Conservation (phyloP, 2,113 vertebrate genomes). For the Cyphomyrus discorhynchus region DNA sequence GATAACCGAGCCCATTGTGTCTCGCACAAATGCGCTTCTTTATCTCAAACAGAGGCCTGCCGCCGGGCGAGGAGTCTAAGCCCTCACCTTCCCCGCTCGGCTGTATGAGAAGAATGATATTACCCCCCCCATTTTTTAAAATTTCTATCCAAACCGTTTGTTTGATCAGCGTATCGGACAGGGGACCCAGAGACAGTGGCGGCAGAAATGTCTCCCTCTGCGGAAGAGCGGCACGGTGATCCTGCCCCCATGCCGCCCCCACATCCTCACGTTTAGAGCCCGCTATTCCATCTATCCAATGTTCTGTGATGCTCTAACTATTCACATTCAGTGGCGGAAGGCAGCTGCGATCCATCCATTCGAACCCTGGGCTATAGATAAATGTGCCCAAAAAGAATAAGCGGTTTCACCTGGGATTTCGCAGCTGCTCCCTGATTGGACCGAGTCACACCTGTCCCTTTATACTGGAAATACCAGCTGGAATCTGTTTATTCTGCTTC, state of each 20-base stretch:
- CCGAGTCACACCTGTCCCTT: not conserved
- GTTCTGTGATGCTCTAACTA: not conserved
- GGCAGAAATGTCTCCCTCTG: slow-evolving; percentile 6
- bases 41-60: slow-evolving; percentile 29
- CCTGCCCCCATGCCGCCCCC: not conserved
- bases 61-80: slow-evolving; percentile 23
- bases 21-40: slow-evolving; percentile 34
- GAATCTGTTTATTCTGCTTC: slow-evolving; percentile 1
- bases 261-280: not conserved
- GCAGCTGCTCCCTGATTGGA: not conserved
- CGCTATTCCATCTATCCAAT: not conserved
- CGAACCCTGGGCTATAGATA: not conserved
- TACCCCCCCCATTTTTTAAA: not conserved
- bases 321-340: not conserved
- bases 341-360: not conserved
- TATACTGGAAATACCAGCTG: not conserved
- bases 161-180: not conserved
- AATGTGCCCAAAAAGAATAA: not conserved
- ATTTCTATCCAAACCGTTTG: not conserved
- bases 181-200: slow-evolving; percentile 12
- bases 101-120: slow-evolving; percentile 22
- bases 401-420: not conserved
- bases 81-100: slow-evolving; percentile 21
- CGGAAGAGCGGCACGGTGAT: not conserved
- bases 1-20: slow-evolving; percentile 38